Conservation (phyloP, 2,797 vertebrate genomes). For the Sylvilagus floridanus region DNA sequence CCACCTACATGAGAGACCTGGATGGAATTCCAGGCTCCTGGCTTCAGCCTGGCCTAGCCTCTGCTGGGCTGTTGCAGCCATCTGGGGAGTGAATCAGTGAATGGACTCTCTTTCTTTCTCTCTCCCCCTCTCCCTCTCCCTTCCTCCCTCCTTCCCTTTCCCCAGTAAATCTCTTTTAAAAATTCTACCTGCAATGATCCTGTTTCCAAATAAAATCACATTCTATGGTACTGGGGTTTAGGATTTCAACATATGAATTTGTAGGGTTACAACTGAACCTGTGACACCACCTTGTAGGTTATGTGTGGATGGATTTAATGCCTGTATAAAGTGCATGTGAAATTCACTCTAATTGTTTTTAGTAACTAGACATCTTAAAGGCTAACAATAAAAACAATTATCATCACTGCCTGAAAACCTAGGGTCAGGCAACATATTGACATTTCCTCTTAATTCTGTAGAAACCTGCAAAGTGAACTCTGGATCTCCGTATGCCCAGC, state of each 20-base stretch:
- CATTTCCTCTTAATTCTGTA: background rate
- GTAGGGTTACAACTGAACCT: background rate
- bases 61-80: no score
- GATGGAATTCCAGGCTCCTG: no score
- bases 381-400: background rate
- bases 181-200: background rate
- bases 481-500: background rate
- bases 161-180: background rate
- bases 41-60: no score
- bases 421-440: background rate
- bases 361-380: background rate
- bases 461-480: background rate
- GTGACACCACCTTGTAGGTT: background rate
- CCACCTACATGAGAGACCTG: no score
- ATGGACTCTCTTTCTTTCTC: no score
- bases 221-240: background rate
- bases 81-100: no score
- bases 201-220: conserved; percentile 1
- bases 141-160: background rate
- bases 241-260: background rate
- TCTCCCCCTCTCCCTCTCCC: no score
- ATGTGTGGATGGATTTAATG: background rate
- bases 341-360: background rate
- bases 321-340: background rate
- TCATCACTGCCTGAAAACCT: background rate